Conservation (phyloP, 2,888 invertebrate species). For the Argyresthia goedartella region DNA sequence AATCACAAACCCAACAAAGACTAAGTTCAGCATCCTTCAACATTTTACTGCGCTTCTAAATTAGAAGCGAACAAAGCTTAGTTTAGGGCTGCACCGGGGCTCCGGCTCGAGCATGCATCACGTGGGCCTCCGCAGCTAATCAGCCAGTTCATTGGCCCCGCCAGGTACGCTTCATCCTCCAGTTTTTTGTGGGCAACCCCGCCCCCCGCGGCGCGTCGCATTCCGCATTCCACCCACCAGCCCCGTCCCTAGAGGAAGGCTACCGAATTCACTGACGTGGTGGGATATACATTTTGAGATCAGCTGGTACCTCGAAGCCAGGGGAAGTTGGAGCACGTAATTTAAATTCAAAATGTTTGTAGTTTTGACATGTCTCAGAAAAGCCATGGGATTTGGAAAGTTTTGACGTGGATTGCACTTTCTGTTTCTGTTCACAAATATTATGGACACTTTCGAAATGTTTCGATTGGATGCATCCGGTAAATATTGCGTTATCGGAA, state of each 20-base stretch:
- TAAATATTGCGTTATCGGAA: too few relatives aligned
- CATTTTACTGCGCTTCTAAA: background rate
- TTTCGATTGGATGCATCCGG: too few relatives aligned
- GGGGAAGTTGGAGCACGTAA: background rate
- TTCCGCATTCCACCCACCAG: slow-evolving; percentile 6
- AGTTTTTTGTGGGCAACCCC: slow-evolving; percentile 43
- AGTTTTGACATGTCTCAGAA: background rate
- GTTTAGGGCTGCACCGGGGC: slow-evolving; percentile 31
- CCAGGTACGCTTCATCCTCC: slow-evolving; percentile 40
- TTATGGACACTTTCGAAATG: too few relatives aligned
- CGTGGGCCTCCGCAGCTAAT: slow-evolving; percentile 23
- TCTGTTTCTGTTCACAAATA: too few relatives aligned
- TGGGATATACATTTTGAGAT: slow-evolving; percentile 2
- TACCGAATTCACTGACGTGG: slow-evolving; percentile 45
- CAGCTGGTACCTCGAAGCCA: background rate
- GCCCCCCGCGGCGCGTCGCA: slow-evolving; percentile 12
- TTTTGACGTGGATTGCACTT: background rate
- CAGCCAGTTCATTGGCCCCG: slow-evolving; percentile 50
- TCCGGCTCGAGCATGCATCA: background rate
- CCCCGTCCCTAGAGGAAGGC: slow-evolving; percentile 14
- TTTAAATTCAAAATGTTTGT: background rate
- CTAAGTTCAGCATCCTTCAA: too few relatives aligned
- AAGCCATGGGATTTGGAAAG: background rate
- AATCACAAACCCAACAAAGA: too few relatives aligned
- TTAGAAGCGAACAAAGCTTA: slow-evolving; percentile 4